These are phyloP conservation scores for Tringa solitaria DNA, from an alignment of 2,113 vertebrate species.

Conservation along the genomic window DNA sequence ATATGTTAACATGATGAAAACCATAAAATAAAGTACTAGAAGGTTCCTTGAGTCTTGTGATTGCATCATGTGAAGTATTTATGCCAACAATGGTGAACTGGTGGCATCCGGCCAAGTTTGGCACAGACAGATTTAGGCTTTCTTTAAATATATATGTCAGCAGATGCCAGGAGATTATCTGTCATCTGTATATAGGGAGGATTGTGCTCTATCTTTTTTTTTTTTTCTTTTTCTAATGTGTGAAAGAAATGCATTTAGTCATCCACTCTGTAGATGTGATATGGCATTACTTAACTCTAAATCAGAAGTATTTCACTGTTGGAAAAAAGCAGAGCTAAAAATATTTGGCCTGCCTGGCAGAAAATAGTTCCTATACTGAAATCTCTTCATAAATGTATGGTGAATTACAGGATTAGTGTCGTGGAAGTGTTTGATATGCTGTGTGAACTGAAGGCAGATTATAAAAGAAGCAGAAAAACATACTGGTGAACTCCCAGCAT, in stretches of 20 bases:
- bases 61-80: neutral
- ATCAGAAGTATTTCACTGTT: neutral
- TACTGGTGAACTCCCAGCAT: neutral
- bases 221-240: neutral
- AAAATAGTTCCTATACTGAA: neutral
- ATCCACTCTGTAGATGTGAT: neutral
- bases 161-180: constrained; percentile 35
- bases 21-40: neutral
- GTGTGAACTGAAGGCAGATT: neutral
- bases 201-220: neutral
- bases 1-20: neutral
- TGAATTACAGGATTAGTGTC: neutral
- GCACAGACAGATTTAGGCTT: constrained; percentile 23
- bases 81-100: constrained; percentile 25
- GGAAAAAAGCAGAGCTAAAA: neutral
- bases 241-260: constrained; percentile 18
- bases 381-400: neutral
- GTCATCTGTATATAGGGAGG: neutral
- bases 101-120: constrained; percentile 25
- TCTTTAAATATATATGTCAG: constrained; percentile 33
- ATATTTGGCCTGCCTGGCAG: neutral
- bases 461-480: neutral
- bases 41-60: neutral
- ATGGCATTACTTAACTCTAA: neutral
- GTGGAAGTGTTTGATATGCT: neutral